A percentile compares a stretch with the other conserved stretches of the same genome.
Conservation (phyloP, 2,888 invertebrate genomes). For the Euproctis similis region DNA sequence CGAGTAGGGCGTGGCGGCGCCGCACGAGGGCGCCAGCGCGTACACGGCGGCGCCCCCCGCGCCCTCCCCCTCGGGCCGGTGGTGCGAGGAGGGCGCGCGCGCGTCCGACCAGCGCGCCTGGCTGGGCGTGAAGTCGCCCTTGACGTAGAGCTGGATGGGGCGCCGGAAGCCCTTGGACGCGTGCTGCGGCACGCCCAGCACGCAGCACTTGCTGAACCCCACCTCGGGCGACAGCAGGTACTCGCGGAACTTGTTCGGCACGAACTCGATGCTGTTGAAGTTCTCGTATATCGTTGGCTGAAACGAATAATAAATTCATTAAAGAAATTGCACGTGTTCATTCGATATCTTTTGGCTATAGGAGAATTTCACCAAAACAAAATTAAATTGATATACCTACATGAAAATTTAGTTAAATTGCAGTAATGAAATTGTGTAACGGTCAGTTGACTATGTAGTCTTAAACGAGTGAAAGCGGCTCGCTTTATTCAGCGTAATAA, state of each 20-base stretch:
- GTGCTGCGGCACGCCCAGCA: constrained; percentile 87
- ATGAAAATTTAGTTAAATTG: too few relatives aligned
- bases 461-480: too few relatives aligned
- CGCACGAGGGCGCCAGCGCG: constrained; percentile 70
- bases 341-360: too few relatives aligned
- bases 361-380: too few relatives aligned
- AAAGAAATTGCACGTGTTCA: background rate
- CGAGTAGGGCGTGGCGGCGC: constrained; percentile 69
- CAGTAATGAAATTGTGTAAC: too few relatives aligned
- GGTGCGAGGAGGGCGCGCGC: constrained; percentile 78
- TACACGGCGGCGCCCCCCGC: constrained; percentile 71
- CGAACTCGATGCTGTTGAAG: constrained; percentile 89
- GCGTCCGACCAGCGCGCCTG: constrained; percentile 80
- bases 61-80: constrained; percentile 73
- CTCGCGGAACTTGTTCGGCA: constrained; percentile 94
- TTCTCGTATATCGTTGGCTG: constrained; percentile 91
- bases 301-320: constrained; percentile 33
- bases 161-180: constrained; percentile 91
- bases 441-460: too few relatives aligned
- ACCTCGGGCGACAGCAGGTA: constrained; percentile 92
- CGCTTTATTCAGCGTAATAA: too few relatives aligned
- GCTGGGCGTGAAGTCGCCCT: constrained; percentile 79
- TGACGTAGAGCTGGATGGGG: constrained; percentile 83
- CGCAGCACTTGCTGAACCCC: constrained; percentile 93
- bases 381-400: too few relatives aligned